Evolutionary conservation across 1,140 invertebrate genomes (phyloP).

Genomic region (Drosophila kohkoa): DNA sequence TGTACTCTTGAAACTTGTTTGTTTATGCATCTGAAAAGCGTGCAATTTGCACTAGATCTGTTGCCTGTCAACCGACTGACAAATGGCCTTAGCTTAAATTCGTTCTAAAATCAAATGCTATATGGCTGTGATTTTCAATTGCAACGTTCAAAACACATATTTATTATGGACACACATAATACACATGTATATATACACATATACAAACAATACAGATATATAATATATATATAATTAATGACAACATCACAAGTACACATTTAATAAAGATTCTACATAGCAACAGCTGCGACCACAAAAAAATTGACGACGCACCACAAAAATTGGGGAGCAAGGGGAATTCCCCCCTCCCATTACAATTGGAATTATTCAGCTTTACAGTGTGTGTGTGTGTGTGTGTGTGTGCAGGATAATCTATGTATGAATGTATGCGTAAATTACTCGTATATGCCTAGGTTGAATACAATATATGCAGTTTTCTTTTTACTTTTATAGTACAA

Average conservation of each 20-base stretch:
- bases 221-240: conserved; percentile 9
- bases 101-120: not conserved
- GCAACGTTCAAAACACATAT: conserved; percentile 39
- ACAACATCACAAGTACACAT: conserved; percentile 51
- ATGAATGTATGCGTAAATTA: conserved; percentile 2
- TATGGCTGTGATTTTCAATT: conserved; percentile 6
- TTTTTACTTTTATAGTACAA: conserved; percentile 17
- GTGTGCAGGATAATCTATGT: conserved; percentile 1
- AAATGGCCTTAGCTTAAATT: too few species aligned
- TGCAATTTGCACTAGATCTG: conserved; percentile 1
- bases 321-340: not conserved
- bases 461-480: conserved; percentile 10
- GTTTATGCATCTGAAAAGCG: not conserved
- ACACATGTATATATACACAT: conserved; percentile 27
- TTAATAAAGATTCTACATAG: conserved; percentile 41
- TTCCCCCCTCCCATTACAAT: not conserved
- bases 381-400: not conserved
- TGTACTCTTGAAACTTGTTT: not conserved
- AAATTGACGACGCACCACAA: conserved; percentile 10
- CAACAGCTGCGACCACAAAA: conserved; percentile 45
- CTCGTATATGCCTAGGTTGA: too few species aligned
- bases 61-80: not conserved
- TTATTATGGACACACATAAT: conserved; percentile 39
- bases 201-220: conserved; percentile 21
- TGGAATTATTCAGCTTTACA: not conserved